These are phyloP conservation scores for Ictalurus punctatus DNA, from an alignment of 2,113 vertebrate species.

Conservation along the genomic window DNA sequence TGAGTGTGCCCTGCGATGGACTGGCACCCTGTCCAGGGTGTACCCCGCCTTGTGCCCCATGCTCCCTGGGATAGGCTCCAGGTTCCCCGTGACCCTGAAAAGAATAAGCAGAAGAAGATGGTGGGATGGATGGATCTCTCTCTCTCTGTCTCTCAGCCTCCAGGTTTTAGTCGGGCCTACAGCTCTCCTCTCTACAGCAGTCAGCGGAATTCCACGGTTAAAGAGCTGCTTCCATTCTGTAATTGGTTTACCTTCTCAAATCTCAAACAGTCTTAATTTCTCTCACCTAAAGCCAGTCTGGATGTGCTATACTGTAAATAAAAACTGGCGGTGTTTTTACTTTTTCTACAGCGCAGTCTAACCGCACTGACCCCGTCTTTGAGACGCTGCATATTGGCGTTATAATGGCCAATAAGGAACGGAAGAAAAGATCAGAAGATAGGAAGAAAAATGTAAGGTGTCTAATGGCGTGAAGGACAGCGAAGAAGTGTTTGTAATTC, in stretches of 20 bases:
- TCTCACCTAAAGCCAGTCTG: background rate
- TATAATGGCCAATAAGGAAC: constrained; percentile 94
- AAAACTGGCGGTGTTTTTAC: background rate
- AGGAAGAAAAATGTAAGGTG: constrained; percentile 82
- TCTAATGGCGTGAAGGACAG: constrained; percentile 56
- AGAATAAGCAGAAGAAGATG: too few species aligned
- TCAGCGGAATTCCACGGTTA: constrained; percentile 24
- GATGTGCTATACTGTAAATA: background rate
- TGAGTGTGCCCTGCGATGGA: too few species aligned
- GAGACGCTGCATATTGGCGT: constrained; percentile 89
- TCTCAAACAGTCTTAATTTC: background rate
- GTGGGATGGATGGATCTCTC: background rate
- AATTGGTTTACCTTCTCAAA: background rate
- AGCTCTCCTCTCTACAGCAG: constrained; percentile 86
- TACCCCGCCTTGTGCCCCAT: too few species aligned
- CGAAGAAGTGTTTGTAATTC: background rate
- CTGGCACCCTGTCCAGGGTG: too few species aligned
- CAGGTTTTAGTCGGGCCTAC: constrained; percentile 87
- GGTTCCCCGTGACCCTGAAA: too few species aligned
- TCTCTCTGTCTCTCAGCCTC: constrained; percentile 71
- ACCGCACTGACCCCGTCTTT: constrained; percentile 87
- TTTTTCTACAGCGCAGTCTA: constrained; percentile 69
- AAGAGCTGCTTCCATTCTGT: constrained; percentile 45
- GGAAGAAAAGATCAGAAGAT: constrained; percentile 90
- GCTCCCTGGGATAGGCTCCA: too few species aligned